phyloP scores from a whole-genome alignment of 92 coral and sea anemone species.

The Paragorgia papillata region DNA sequence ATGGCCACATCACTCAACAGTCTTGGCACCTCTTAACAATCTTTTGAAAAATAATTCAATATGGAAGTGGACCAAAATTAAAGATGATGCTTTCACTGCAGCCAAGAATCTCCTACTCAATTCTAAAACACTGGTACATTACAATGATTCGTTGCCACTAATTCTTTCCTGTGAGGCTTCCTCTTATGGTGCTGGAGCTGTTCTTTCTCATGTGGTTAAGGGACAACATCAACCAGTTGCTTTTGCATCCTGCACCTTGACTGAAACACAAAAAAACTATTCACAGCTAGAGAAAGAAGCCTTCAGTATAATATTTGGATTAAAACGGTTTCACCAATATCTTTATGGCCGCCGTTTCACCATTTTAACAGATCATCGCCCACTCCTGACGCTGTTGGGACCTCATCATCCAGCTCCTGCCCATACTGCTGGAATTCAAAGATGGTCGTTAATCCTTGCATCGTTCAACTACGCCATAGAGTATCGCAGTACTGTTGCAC shows the following conservation, averaged over 20 bases:
- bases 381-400: constrained; percentile 56
- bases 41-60: not conserved
- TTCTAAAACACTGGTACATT: constrained; percentile 30
- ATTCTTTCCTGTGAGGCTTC: constrained; percentile 58
- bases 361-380: constrained; percentile 57
- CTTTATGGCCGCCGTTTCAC: constrained; percentile 50
- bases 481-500: constrained; percentile 53
- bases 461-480: constrained; percentile 63
- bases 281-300: constrained; percentile 59
- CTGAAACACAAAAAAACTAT: constrained; percentile 53
- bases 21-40: constrained; percentile 21
- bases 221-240: constrained; percentile 48
- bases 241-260: constrained; percentile 58
- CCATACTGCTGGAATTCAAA: constrained; percentile 60
- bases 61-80: constrained; percentile 10
- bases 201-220: constrained; percentile 34
- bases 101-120: constrained; percentile 20
- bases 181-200: constrained; percentile 43
- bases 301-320: constrained; percentile 53
- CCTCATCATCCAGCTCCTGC: constrained; percentile 49
- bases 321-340: constrained; percentile 59
- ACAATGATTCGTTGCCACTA: constrained; percentile 28
- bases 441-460: constrained; percentile 66
- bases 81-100: constrained; percentile 23
- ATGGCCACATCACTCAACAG: constrained; percentile 30